These are phyloP conservation scores for Aphelinus certus DNA, from an alignment of 1,140 invertebrate species.

Conservation along the genomic window DNA sequence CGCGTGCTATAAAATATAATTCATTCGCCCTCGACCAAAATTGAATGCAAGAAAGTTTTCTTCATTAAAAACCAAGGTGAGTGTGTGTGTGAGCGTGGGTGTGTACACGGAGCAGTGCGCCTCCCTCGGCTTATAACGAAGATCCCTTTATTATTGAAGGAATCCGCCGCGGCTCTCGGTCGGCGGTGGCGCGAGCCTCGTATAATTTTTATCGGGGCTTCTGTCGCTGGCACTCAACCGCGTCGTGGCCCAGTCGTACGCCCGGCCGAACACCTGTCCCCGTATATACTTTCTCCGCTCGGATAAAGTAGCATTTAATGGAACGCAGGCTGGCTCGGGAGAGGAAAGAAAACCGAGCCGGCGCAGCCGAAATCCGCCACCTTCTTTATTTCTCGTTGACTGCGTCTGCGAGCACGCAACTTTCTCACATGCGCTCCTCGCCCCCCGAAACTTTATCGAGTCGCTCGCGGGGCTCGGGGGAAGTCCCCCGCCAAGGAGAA, in stretches of 20 bases:
- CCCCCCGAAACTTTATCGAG: constrained; percentile 2
- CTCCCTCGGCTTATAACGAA: constrained; percentile 7
- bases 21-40: constrained; percentile 9
- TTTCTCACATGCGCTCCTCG: not conserved
- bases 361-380: not conserved
- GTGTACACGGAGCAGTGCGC: not conserved
- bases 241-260: constrained; percentile 9
- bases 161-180: not conserved
- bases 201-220: constrained; percentile 37
- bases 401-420: not conserved
- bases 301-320: constrained; percentile 35
- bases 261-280: constrained; percentile 30
- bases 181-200: not conserved
- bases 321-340: constrained; percentile 5
- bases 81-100: no score
- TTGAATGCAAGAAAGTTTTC: constrained; percentile 29
- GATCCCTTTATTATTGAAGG: constrained; percentile 33
- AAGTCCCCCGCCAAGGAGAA: not conserved
- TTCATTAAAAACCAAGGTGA: constrained; percentile 24
- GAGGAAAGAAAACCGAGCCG: not conserved
- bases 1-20: constrained; percentile 15
- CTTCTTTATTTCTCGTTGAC: constrained; percentile 25
- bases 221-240: constrained; percentile 30
- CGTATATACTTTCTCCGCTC: not conserved
- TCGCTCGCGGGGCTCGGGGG: not conserved